Percentiles rank a stretch among this genome's conserved stretches.
phyloP scores from a whole-genome alignment of 2,888 invertebrate genomes.

The Miltochrista miniata region DNA sequence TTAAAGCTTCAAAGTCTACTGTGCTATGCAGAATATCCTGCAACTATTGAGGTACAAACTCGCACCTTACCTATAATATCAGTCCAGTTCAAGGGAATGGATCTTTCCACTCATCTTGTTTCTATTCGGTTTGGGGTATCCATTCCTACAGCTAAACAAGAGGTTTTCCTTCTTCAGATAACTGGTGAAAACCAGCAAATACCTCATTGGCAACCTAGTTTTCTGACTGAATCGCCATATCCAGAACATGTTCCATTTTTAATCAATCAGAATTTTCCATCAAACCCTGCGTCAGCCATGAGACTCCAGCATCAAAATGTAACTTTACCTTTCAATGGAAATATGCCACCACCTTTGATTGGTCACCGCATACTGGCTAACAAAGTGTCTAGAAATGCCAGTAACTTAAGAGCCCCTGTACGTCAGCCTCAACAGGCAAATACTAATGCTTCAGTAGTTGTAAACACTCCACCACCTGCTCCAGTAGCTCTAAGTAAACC shows the following conservation, averaged over 20 bases:
- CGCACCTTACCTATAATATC: slow-evolving; percentile 70
- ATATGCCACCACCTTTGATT: slow-evolving; percentile 53
- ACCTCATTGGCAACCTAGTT: slow-evolving; percentile 59
- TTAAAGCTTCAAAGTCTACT: slow-evolving; percentile 68
- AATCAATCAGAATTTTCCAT: slow-evolving; percentile 71
- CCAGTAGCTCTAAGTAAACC: slow-evolving; percentile 45
- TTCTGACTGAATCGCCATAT: slow-evolving; percentile 52
- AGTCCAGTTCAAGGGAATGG: slow-evolving; percentile 74
- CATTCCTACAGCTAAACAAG: slow-evolving; percentile 75
- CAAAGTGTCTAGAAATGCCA: slow-evolving; percentile 62
- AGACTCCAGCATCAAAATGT: slow-evolving; percentile 63
- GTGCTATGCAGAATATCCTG: slow-evolving; percentile 70
- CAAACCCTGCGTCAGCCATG: slow-evolving; percentile 74
- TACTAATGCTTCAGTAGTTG: slow-evolving; percentile 21
- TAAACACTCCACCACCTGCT: slow-evolving; percentile 27
- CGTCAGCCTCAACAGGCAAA: slow-evolving; percentile 61
- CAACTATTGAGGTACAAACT: slow-evolving; percentile 63
- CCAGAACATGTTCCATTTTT: slow-evolving; percentile 73
- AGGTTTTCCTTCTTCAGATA: slow-evolving; percentile 58
- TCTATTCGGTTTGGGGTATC: slow-evolving; percentile 72
- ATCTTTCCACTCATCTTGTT: slow-evolving; percentile 75
- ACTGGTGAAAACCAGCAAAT: slow-evolving; percentile 49
- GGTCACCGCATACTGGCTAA: slow-evolving; percentile 65
- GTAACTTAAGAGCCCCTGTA: slow-evolving; percentile 61
- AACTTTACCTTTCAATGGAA: slow-evolving; percentile 62